Percentiles rank a stretch among this genome's conserved stretches.
phyloP scores from a whole-genome alignment of 2,797 vertebrate species.

The Graptemys geographica region DNA sequence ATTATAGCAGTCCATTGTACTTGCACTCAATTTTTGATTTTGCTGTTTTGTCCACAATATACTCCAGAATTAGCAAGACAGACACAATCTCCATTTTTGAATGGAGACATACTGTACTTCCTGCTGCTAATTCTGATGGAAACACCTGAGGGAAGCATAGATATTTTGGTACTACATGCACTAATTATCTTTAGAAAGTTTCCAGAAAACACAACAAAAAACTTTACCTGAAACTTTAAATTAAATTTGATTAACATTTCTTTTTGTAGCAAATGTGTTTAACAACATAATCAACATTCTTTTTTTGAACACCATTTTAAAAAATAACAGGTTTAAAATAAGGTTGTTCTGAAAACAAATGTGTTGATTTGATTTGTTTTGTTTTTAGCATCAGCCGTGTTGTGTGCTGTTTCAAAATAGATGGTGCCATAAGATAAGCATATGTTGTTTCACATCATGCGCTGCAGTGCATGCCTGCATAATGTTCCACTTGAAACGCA shows the following conservation, averaged over 20 bases:
- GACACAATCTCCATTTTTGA: not conserved
- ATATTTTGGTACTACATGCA: not conserved
- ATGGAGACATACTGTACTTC: not conserved
- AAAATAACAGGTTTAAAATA: not conserved
- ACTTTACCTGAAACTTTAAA: slow-evolving; percentile 5
- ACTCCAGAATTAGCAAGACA: not conserved
- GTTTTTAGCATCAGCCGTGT: slow-evolving; percentile 36
- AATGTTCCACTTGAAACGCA: slow-evolving; percentile 63
- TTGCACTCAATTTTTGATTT: not conserved
- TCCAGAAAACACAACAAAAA: not conserved
- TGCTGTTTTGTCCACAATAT: not conserved
- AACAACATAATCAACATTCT: not conserved
- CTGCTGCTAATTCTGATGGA: slow-evolving; percentile 19
- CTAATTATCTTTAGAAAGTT: slow-evolving; percentile 9
- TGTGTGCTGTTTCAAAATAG: slow-evolving; percentile 64
- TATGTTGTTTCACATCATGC: slow-evolving; percentile 54
- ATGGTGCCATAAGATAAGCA: slow-evolving; percentile 64
- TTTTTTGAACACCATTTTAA: fast-evolving
- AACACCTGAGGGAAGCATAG: not conserved
- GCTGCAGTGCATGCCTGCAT: slow-evolving; percentile 45
- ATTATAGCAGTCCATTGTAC: not conserved
- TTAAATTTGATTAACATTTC: slow-evolving; percentile 5
- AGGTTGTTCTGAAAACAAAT: slow-evolving; percentile 49
- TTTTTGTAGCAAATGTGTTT: not conserved
- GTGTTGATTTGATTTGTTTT: slow-evolving; percentile 51